Conservation (phyloP, 1,140 invertebrate genomes). For the Apolygus lucorum region DNA sequence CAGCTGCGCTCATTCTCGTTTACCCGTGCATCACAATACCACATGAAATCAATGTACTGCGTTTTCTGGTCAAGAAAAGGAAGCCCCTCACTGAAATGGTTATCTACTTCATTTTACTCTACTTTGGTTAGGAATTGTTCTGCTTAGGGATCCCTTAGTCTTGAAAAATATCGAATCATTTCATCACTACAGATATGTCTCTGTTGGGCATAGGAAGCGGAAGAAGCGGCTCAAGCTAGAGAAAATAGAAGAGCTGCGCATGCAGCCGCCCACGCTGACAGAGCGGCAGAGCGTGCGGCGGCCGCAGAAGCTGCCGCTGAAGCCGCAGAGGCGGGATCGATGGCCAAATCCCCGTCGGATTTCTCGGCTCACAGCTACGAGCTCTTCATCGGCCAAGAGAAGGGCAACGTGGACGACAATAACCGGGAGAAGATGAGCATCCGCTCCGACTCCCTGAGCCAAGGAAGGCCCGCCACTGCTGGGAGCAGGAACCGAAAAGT, state of each 20-base stretch:
- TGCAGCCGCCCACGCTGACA: conserved; percentile 34
- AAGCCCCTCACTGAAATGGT: too few relatives aligned
- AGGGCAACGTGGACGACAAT: conserved; percentile 75
- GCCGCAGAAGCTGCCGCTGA: conserved; percentile 41
- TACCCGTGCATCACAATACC: too few relatives aligned
- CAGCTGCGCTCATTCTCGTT: too few relatives aligned
- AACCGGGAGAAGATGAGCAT: conserved; percentile 84
- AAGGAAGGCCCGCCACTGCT: conserved; percentile 49
- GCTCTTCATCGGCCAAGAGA: conserved; percentile 76
- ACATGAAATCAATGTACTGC: too few relatives aligned
- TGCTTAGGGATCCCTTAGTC: too few relatives aligned
- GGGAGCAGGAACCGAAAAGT: conserved; percentile 73
- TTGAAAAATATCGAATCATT: too few relatives aligned
- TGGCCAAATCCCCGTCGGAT: conserved; percentile 76
- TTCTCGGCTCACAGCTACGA: conserved; percentile 85
- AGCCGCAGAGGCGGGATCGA: conserved; percentile 45
- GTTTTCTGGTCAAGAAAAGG: too few relatives aligned
- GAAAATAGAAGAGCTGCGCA: conserved; percentile 51
- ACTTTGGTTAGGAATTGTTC: too few relatives aligned
- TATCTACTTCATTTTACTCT: too few relatives aligned
- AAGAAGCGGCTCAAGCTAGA: conserved; percentile 65
- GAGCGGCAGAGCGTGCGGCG: conserved; percentile 57
- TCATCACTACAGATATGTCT: too few relatives aligned
- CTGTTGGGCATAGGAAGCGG: conserved; percentile 61
- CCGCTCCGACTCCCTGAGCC: conserved; percentile 77